These are phyloP conservation scores for Chelon auratus DNA, from an alignment of 2,797 vertebrate genomes.

Conservation along the genomic window DNA sequence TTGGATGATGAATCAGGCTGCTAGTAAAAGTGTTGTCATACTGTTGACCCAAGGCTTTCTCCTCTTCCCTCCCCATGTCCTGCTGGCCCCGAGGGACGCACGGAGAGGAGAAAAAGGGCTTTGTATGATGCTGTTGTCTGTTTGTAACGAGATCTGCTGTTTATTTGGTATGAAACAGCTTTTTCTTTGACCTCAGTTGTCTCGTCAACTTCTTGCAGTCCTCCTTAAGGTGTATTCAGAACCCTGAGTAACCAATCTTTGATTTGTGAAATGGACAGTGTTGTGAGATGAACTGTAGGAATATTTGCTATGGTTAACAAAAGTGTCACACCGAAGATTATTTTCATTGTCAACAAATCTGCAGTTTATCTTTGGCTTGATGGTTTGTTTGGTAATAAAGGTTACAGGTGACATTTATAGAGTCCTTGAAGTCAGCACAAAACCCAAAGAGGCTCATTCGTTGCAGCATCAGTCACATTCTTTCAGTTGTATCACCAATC, in stretches of 20 bases:
- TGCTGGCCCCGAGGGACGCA: slow-evolving; percentile 54
- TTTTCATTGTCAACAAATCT: neutral
- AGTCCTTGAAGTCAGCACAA: too few species aligned
- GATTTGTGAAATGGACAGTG: neutral
- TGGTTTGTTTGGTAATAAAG: too few species aligned
- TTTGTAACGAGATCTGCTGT: slow-evolving; percentile 70
- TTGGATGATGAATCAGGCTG: slow-evolving; percentile 79
- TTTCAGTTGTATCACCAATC: neutral
- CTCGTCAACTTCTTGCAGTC: slow-evolving; percentile 8
- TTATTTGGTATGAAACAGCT: slow-evolving; percentile 46
- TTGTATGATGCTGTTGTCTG: slow-evolving; percentile 56
- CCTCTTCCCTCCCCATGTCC: slow-evolving; percentile 56
- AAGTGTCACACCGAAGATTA: neutral
- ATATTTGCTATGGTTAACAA: neutral
- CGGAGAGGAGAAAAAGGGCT: slow-evolving; percentile 49
- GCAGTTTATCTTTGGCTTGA: too few species aligned
- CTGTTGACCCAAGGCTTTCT: slow-evolving; percentile 78
- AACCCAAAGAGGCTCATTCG: neutral
- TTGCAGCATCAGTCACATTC: neutral
- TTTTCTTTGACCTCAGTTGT: slow-evolving; percentile 56
- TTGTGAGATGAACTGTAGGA: neutral
- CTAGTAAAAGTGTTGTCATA: slow-evolving; percentile 78
- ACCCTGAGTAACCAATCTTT: neutral
- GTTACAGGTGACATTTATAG: too few species aligned
- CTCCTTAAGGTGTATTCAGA: slow-evolving; percentile 8